Conservation (phyloP, 2,888 invertebrate genomes). For the Teleogryllus oceanicus region DNA sequence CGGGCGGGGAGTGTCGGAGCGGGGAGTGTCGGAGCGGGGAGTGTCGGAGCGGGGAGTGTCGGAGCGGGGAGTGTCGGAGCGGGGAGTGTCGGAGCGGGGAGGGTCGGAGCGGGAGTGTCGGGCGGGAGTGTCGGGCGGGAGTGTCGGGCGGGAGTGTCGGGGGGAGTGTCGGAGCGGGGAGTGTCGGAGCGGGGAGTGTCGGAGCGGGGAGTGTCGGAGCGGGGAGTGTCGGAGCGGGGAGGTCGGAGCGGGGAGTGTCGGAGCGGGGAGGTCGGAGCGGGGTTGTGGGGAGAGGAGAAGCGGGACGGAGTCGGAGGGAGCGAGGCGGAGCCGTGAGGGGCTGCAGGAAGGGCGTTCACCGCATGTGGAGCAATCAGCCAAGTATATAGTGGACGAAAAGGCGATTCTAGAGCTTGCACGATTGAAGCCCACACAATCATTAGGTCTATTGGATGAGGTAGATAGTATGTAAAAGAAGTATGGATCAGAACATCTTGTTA, state of each 20-base stretch:
- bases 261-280: too few species aligned
- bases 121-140: neutral
- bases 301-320: neutral
- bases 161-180: neutral
- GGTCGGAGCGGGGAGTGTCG: neutral
- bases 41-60: neutral
- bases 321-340: neutral
- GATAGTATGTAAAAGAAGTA: too few species aligned
- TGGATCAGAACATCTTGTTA: too few species aligned
- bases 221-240: neutral
- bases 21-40: neutral
- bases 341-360: neutral
- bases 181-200: neutral
- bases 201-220: neutral
- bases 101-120: neutral
- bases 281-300: neutral
- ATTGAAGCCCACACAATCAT: too few species aligned
- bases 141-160: neutral
- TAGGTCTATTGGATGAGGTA: too few species aligned
- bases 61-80: neutral
- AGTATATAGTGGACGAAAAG: too few species aligned
- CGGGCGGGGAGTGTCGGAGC: too few species aligned
- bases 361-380: too few species aligned
- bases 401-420: too few species aligned
- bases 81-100: too few species aligned